Base-by-base conservation (phyloP, 53 echinoderm and acorn worm species). In the Holothuria leucospilota region DNA sequence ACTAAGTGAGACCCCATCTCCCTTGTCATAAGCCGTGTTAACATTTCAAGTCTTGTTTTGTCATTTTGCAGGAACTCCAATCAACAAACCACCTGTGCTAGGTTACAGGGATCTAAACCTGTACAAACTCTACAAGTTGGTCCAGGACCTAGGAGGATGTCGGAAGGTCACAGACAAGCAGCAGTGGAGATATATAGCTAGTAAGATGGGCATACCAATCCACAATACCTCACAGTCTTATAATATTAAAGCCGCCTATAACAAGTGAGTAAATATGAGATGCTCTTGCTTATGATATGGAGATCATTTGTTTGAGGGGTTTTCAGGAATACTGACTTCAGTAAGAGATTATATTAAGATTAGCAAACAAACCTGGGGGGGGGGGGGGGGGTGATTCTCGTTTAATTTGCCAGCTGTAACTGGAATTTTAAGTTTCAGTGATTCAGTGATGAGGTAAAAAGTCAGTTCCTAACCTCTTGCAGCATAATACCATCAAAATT, bases 51-150 rank as follows among this genome's bases (percentile, higher is more conserved):
- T 9, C 67, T 29, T 8, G 3, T 6, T 56, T 26, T 25, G 15
- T 18, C 24, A 6, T 58, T 24, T 77, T 13, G 2, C 71, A 96
- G 97, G 95, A n/a, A 95, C 95, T 18, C 95, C 95, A 13, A 97
- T 97, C 87, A 97, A 97, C 87, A 97, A 97, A 64, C 98, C 98
- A 67, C 98, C 95, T 5, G 95, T 97, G 41, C 87, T 97, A 12
- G 98, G 98, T 13, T 95, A 89, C 89, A 91, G 93, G 21, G 98
- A 97, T 75, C 85, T 97, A 13, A 97, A 97, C 85, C 95, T 97
- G 24, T 97, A 95, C 90, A 97, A 97, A 63, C 90, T 97, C 25
- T 97, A 95, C 92, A 95, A 97, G 91, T 86, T 97, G 51, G 98
- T 97, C 20, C 95, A 95, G 69, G 98, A 95, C 39, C 82, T 93